These are phyloP conservation scores for Parochlus steinenii DNA, from an alignment of 2,888 invertebrate species.

Conservation along the genomic window DNA sequence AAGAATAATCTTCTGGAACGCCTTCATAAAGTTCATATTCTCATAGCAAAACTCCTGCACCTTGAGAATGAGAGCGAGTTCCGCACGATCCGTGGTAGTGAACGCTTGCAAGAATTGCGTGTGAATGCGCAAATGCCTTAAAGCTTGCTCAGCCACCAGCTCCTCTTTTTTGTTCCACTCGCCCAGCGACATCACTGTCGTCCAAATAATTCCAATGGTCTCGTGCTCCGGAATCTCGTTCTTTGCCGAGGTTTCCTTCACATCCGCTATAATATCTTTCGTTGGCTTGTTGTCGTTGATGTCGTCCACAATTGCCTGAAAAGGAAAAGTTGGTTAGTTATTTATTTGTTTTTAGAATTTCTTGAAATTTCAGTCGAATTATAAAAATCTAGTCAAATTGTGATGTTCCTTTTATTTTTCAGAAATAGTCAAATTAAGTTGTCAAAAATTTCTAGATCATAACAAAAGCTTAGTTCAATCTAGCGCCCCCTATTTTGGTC, in stretches of 20 bases:
- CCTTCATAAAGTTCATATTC: conserved; percentile 98
- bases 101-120: conserved; percentile 76
- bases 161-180: conserved; percentile 99
- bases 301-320: conserved; percentile 62
- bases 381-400: too few species aligned
- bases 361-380: too few species aligned
- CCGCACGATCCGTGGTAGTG: conserved; percentile 69
- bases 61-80: conserved; percentile 75
- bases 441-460: too few species aligned
- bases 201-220: conserved; percentile 78
- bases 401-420: too few species aligned
- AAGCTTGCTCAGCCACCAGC: conserved; percentile 86
- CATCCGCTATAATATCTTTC: conserved; percentile 69
- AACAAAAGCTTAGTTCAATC: conserved; percentile 19
- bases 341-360: too few species aligned
- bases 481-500: neutral
- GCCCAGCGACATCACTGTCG: conserved; percentile 83
- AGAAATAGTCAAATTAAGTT: too few species aligned
- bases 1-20: conserved; percentile 92
- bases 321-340: too few species aligned
- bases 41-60: conserved; percentile 97
- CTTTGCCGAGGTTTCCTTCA: conserved; percentile 70
- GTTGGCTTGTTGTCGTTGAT: conserved; percentile 73
- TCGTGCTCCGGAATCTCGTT: conserved; percentile 82
- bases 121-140: conserved; percentile 75